Evolutionary conservation across 2,113 vertebrate genomes (phyloP).

Genomic region (Muscicapa adusta): DNA sequence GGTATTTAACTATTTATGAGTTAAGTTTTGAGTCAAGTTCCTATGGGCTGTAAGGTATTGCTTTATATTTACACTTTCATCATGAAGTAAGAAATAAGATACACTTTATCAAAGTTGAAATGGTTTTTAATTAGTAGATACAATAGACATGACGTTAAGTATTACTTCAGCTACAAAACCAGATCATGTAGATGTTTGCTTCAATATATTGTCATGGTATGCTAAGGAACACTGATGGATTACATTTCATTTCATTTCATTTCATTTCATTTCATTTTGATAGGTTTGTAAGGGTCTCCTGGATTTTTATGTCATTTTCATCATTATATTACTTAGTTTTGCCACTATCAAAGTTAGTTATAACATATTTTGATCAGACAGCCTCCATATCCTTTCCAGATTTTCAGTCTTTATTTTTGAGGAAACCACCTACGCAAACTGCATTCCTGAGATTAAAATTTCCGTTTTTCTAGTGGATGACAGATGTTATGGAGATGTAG

Average conservation of each 20-base stretch:
- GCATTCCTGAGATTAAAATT: not conserved
- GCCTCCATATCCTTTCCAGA: not conserved
- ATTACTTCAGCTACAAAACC: not conserved
- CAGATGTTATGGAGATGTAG: not conserved
- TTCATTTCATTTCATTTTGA: not conserved
- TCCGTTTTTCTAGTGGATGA: not conserved
- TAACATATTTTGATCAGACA: not conserved
- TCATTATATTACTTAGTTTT: not conserved
- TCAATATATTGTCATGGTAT: not conserved
- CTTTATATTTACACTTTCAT: not conserved
- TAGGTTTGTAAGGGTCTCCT: not conserved
- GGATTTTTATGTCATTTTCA: not conserved
- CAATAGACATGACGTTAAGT: not conserved
- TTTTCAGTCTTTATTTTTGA: not conserved
- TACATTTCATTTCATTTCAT: not conserved
- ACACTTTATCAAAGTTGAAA: not conserved
- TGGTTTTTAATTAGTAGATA: not conserved
- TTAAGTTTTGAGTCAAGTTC: not conserved
- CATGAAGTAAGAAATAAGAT: not conserved
- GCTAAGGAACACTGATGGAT: not conserved
- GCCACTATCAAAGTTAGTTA: not conserved
- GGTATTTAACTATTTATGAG: not conserved
- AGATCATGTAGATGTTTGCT: not conserved
- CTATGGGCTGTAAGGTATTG: not conserved
- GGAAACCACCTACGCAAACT: fast-evolving